Conservation (phyloP, 2,797 vertebrate species). For the Myotis findleyi region DNA sequence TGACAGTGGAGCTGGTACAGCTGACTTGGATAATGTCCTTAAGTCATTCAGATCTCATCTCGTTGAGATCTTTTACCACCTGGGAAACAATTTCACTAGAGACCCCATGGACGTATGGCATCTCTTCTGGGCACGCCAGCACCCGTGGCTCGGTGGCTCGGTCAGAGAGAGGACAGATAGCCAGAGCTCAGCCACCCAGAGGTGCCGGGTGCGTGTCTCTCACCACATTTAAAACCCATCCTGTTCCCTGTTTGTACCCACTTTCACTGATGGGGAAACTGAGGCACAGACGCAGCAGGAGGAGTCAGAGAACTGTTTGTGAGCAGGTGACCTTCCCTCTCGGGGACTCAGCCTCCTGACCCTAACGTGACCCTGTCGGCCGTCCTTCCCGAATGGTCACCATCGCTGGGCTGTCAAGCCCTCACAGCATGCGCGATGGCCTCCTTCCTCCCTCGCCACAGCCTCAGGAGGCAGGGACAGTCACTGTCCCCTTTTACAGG, state of each 20-base stretch:
- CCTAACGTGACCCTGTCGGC: neutral
- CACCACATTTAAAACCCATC: no score
- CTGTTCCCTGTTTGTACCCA: neutral
- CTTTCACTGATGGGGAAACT: neutral
- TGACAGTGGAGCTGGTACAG: no score
- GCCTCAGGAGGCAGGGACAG: neutral
- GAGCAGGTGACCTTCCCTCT: neutral
- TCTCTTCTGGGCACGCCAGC: fast-evolving
- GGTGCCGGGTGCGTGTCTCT: fast-evolving
- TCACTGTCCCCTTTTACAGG: neutral
- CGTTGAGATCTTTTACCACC: no score
- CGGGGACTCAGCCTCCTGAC: neutral
- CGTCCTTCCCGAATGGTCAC: fast-evolving
- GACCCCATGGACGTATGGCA: fast-evolving
- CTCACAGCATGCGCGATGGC: fast-evolving
- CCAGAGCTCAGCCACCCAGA: neutral
- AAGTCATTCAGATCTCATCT: neutral
- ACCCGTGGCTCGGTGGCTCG: neutral
- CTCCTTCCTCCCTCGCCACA: fast-evolving
- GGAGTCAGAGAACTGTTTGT: neutral
- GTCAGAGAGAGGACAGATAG: neutral
- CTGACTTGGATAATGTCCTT: neutral
- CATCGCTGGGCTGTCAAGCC: fast-evolving
- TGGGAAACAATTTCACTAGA: no score
- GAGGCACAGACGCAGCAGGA: neutral